Base-by-base conservation (phyloP, 2,888 invertebrate genomes). In the Oxycera nigricornis region DNA sequence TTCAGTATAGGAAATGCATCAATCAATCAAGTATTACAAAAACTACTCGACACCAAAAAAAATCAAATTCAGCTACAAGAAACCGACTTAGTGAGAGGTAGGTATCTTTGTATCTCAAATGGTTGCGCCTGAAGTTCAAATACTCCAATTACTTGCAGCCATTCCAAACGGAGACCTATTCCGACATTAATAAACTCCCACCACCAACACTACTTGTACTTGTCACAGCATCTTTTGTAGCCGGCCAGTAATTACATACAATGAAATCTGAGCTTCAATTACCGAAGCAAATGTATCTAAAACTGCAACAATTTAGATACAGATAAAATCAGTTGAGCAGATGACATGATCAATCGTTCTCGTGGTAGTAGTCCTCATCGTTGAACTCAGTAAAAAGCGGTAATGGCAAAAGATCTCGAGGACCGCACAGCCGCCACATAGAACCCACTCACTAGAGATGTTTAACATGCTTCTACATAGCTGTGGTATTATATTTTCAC, bases 331-430 rank as follows among this genome's bases (percentile, higher is more conserved):
- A 75, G 68, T 68, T 75, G 70, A 59, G 73, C 68, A 73, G 68
- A 75, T 75, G 75, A 75, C 75, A 75, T 75, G 75, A 75, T 73
- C 75, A 73, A 75, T 75, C 75, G 75, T 72, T 50, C 67, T 24
- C 26, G 22, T 14, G 46, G 28, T 35, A 46, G 39, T 67, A 55
- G 62, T 72, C 52, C 72, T 75, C 67, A 35, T 52, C 67, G 35
- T 67, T 52, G 65, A 75, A 73, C 73, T 31, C 57, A 62, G 50
- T 50, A 41, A 30, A 52, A 52, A 17, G 52, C 70, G 55, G 70
- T 26, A 70, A 26, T 61, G 22, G 17, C n/a, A 22, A 41, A 65
- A 20, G 65, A 65, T 22, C 41, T 65, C 65, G 41, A 65, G 41
- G 65, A 39, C 20, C 7, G 14, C 6, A 41, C 9, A 41, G 24